Evolutionary conservation across 2,888 invertebrate genomes (phyloP).

Genomic region (Hemistola chrysoprasaria): DNA sequence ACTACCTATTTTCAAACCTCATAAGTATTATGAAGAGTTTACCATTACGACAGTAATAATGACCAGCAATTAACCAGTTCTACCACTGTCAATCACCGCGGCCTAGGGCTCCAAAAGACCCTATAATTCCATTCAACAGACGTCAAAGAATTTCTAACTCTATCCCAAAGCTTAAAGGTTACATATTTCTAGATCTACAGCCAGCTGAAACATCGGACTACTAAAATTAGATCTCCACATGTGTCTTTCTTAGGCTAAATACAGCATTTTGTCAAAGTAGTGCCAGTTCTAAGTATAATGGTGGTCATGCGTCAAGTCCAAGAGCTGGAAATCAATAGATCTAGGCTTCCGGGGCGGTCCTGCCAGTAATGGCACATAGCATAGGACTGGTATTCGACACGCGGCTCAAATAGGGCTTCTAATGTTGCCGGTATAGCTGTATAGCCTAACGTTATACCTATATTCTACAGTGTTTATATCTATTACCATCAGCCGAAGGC

Average conservation of each 20-base stretch:
- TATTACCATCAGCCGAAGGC: no score
- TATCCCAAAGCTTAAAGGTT: constrained; percentile 3
- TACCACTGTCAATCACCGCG: constrained; percentile 44
- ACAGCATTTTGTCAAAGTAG: constrained; percentile 33
- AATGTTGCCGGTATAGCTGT: constrained; percentile 11
- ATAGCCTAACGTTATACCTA: neutral
- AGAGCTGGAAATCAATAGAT: constrained; percentile 41
- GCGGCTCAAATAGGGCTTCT: constrained; percentile 7
- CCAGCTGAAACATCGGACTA: constrained; percentile 14
- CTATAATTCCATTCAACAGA: constrained; percentile 32
- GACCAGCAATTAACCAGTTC: constrained; percentile 57
- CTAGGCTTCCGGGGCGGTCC: constrained; percentile 39
- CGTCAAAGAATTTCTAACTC: constrained; percentile 1
- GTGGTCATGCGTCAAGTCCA: constrained; percentile 35
- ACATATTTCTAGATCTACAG: neutral
- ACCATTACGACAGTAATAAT: constrained; percentile 49
- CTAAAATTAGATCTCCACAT: constrained; percentile 30
- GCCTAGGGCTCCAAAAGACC: constrained; percentile 41
- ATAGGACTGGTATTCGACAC: constrained; percentile 25
- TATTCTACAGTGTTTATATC: no score
- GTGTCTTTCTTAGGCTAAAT: constrained; percentile 13
- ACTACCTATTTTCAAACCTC: constrained; percentile 53
- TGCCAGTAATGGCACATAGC: constrained; percentile 21
- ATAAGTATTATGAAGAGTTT: constrained; percentile 41
- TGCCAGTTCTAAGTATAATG: constrained; percentile 30